These are phyloP conservation scores for Agriopis leucophaearia DNA, from an alignment of 2,888 invertebrate genomes.

Conservation along the genomic window DNA sequence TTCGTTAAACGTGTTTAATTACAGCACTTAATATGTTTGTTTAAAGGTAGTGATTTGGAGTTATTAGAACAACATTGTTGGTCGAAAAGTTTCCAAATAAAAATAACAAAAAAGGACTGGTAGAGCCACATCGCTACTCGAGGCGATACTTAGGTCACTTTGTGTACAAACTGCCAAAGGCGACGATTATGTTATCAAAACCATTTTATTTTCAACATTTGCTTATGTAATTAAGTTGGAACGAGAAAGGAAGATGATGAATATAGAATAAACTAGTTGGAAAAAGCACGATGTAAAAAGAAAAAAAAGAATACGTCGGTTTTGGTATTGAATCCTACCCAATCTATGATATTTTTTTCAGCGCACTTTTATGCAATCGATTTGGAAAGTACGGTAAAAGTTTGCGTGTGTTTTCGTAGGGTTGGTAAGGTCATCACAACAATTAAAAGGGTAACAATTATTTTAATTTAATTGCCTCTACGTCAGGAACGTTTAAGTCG, in stretches of 20 bases:
- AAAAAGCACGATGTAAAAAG: neutral
- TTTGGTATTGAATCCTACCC: neutral
- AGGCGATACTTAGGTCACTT: neutral
- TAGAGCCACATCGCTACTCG: too few relatives aligned
- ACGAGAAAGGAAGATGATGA: neutral
- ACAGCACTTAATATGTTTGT: too few relatives aligned
- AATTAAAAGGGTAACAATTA: constrained; percentile 42
- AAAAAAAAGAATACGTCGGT: neutral
- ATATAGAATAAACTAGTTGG: neutral
- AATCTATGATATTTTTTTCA: too few relatives aligned
- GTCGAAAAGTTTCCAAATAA: too few relatives aligned
- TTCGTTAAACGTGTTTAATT: too few relatives aligned
- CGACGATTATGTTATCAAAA: neutral
- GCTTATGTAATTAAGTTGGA: too few relatives aligned
- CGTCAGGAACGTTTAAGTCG: constrained; percentile 36
- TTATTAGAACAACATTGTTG: too few relatives aligned
- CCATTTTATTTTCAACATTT: too few relatives aligned
- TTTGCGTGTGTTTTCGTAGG: constrained; percentile 61
- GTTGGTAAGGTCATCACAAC: constrained; percentile 55
- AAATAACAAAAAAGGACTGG: too few relatives aligned
- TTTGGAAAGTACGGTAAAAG: constrained; percentile 32
- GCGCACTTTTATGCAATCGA: constrained; percentile 42
- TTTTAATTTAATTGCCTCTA: constrained; percentile 36
- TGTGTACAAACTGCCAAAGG: neutral
- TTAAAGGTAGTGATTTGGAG: too few relatives aligned